phyloP scores from a whole-genome alignment of 2,888 invertebrate species.

The Lepeophtheirus nordmannii region DNA sequence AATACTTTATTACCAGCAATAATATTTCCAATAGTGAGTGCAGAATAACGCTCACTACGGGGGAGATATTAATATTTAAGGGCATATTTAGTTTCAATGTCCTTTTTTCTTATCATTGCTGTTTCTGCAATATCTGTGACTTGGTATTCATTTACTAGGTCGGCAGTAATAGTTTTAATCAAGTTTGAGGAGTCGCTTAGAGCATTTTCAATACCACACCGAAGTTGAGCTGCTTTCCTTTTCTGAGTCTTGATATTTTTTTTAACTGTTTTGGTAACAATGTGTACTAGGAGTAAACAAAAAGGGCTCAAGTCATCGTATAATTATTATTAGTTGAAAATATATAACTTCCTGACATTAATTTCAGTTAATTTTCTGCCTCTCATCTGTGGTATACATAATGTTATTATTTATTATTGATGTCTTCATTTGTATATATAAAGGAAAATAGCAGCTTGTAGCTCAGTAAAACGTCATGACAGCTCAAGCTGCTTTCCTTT shows the following conservation, averaged over 20 bases:
- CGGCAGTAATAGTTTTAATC: background rate
- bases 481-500: too few relatives aligned
- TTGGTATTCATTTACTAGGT: background rate
- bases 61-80: background rate
- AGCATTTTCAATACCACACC: background rate
- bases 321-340: too few relatives aligned
- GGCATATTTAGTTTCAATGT: background rate
- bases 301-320: too few relatives aligned
- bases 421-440: too few relatives aligned
- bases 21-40: background rate
- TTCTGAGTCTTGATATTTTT: background rate
- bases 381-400: too few relatives aligned
- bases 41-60: background rate
- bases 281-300: too few relatives aligned
- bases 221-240: constrained; percentile 3
- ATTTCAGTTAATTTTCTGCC: too few relatives aligned
- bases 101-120: background rate
- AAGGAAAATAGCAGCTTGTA: too few relatives aligned
- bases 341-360: too few relatives aligned
- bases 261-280: too few relatives aligned
- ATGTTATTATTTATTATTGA: too few relatives aligned
- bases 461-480: too few relatives aligned
- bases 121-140: background rate
- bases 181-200: background rate
- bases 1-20: background rate